These are phyloP conservation scores for Prunella fulvescens DNA, from an alignment of 2,113 vertebrate genomes.

Conservation along the genomic window DNA sequence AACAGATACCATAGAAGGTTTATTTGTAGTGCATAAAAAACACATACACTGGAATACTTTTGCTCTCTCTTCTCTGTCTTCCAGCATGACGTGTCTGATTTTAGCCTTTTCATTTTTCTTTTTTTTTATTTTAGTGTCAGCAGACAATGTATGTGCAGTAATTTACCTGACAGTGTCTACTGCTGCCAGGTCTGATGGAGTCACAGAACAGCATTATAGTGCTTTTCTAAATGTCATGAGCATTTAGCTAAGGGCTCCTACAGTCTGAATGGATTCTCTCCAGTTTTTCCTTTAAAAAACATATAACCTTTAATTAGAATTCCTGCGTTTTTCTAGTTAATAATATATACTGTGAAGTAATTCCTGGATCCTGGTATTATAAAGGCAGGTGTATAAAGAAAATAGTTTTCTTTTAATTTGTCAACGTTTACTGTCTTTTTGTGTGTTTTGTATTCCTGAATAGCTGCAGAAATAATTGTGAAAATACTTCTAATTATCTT, in stretches of 20 bases:
- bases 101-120: slow-evolving; percentile 49
- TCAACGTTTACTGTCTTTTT: neutral
- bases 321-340: neutral
- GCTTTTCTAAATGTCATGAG: slow-evolving; percentile 63
- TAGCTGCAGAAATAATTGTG: slow-evolving; percentile 48
- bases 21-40: neutral
- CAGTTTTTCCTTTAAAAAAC: neutral
- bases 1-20: neutral
- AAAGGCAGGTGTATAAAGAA: neutral
- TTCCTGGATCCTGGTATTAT: neutral
- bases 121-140: slow-evolving; percentile 19
- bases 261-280: neutral
- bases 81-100: slow-evolving; percentile 14
- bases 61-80: neutral
- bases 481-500: slow-evolving; percentile 49
- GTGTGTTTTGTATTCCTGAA: neutral
- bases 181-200: slow-evolving; percentile 56
- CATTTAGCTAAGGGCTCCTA: slow-evolving; percentile 14
- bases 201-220: slow-evolving; percentile 41
- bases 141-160: slow-evolving; percentile 31
- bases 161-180: slow-evolving; percentile 61
- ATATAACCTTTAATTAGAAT: neutral
- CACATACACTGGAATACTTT: neutral
- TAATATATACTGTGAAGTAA: neutral
- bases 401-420: neutral